A percentile compares a stretch with the other conserved stretches of the same genome.
These are phyloP conservation scores for Trissolcus basalis DNA, from an alignment of 1,140 invertebrate species.

Conservation along the genomic window DNA sequence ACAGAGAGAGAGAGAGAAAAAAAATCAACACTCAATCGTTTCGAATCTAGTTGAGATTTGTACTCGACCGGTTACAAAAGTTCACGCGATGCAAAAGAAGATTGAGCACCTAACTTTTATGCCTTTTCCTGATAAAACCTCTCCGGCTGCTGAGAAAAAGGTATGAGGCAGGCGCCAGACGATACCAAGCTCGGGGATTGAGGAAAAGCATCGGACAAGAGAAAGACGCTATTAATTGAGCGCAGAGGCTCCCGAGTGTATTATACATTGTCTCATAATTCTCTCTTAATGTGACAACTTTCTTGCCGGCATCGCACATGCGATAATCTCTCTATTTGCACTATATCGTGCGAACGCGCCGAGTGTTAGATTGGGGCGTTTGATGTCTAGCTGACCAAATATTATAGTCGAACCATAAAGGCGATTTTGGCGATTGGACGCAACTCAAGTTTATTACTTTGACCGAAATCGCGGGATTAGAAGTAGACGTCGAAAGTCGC, in stretches of 20 bases:
- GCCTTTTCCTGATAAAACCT: too few relatives aligned
- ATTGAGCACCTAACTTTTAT: too few relatives aligned
- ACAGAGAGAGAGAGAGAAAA: too few relatives aligned
- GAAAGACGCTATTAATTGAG: constrained; percentile 71
- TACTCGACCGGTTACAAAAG: too few relatives aligned
- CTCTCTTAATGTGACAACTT: constrained; percentile 72
- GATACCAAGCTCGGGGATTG: background rate
- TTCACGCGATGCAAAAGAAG: too few relatives aligned
- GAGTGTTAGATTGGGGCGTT: constrained; percentile 53
- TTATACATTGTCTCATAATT: constrained; percentile 68
- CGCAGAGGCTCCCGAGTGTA: constrained; percentile 61
- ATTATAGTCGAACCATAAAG: constrained; percentile 70
- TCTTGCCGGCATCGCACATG: constrained; percentile 52
- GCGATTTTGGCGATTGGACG: constrained; percentile 69
- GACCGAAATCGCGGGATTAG: constrained; percentile 67
- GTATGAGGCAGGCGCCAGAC: constrained; percentile 12
- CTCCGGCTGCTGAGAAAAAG: background rate
- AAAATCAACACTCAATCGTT: too few relatives aligned
- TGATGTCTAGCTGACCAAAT: constrained; percentile 63
- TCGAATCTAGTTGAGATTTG: too few relatives aligned
- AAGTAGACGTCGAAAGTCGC: constrained; percentile 71
- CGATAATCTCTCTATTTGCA: constrained; percentile 68
- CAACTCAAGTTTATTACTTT: constrained; percentile 67
- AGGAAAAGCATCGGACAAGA: constrained; percentile 14
- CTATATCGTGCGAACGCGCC: constrained; percentile 57